phyloP scores from a whole-genome alignment of 1,140 invertebrate species.

The Pachypsylla venusta region DNA sequence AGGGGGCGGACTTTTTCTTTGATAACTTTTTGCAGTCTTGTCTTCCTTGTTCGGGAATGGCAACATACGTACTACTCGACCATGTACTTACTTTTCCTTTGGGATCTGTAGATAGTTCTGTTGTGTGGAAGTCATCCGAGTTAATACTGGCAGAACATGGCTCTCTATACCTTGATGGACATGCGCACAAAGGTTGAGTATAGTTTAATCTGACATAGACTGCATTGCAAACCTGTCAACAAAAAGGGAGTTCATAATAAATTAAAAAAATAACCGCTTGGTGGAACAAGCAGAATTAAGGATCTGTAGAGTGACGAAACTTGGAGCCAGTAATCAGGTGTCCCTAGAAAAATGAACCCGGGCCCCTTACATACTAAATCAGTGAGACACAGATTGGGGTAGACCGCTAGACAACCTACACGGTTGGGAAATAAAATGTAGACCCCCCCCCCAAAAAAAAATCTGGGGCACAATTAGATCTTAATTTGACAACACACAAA shows the following conservation, averaged over 20 bases:
- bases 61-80: background rate
- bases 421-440: no score
- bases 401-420: no score
- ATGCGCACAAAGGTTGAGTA: constrained; percentile 81
- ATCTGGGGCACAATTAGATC: no score
- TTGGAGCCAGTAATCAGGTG: no score
- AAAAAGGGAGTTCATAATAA: constrained; percentile 3
- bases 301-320: no score
- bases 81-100: constrained; percentile 52
- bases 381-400: no score
- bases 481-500: no score
- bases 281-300: no score
- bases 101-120: constrained; percentile 66
- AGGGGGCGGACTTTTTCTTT: constrained; percentile 20
- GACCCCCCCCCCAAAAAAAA: no score
- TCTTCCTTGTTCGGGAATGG: background rate
- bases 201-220: constrained; percentile 82
- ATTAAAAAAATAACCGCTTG: no score
- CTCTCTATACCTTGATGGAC: constrained; percentile 67
- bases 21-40: background rate
- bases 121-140: constrained; percentile 79
- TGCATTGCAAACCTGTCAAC: constrained; percentile 68
- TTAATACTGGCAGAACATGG: constrained; percentile 77
- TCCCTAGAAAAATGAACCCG: no score
- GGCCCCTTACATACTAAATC: no score